These are phyloP conservation scores for Andrena bicolor DNA, from an alignment of 2,888 invertebrate genomes.

Conservation along the genomic window DNA sequence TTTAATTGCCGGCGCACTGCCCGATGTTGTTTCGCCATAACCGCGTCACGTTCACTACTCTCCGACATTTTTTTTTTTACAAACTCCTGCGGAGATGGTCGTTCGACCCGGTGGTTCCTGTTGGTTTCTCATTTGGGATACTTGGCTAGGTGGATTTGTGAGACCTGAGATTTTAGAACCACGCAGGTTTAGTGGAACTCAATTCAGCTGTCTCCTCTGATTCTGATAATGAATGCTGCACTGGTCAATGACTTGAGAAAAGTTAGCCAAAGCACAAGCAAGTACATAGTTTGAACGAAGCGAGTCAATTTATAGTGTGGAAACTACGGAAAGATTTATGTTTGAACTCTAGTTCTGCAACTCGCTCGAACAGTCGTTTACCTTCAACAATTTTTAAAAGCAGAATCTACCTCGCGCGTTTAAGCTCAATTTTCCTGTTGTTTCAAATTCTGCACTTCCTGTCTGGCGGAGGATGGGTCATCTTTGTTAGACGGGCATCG, in stretches of 20 bases:
- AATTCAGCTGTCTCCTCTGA: not conserved
- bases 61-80: not conserved
- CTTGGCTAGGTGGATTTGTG: too few relatives aligned
- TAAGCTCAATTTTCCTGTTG: not conserved
- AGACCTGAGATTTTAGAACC: not conserved
- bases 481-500: not conserved
- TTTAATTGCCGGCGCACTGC: constrained; percentile 50
- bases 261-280: too few relatives aligned
- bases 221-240: too few relatives aligned
- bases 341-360: too few relatives aligned
- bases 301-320: too few relatives aligned
- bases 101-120: not conserved
- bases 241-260: too few relatives aligned
- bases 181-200: not conserved
- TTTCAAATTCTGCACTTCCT: constrained; percentile 1
- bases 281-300: too few relatives aligned
- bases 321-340: too few relatives aligned
- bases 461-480: not conserved
- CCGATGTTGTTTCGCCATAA: constrained; percentile 42
- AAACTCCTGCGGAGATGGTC: not conserved
- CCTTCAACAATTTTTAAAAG: not conserved
- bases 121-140: too few relatives aligned
- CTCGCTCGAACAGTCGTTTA: too few relatives aligned
- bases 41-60: not conserved
- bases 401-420: not conserved